These are phyloP conservation scores for Apodemus speciosus DNA, from an alignment of 2,113 vertebrate genomes.

Conservation along the genomic window DNA sequence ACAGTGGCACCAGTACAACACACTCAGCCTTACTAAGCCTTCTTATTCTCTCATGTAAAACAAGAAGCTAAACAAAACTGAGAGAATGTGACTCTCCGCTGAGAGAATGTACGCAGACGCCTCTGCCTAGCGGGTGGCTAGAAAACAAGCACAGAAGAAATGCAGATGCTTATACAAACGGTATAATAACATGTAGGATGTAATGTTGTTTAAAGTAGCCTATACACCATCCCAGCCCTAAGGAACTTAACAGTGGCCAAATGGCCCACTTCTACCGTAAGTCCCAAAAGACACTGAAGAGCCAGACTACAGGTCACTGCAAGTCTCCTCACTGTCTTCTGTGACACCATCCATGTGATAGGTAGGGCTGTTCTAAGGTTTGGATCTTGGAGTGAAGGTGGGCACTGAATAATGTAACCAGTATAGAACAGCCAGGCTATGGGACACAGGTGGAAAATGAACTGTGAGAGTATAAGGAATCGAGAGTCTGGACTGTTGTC, in stretches of 20 bases:
- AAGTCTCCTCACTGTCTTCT: not conserved
- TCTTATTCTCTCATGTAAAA: not conserved
- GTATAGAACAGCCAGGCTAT: not conserved
- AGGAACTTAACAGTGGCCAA: not conserved
- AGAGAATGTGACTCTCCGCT: not conserved
- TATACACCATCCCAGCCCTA: not conserved
- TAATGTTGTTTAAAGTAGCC: not conserved
- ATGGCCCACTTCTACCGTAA: not conserved
- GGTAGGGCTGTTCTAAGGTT: not conserved
- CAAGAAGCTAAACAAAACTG: not conserved
- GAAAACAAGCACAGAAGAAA: not conserved
- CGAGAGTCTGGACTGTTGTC: not conserved
- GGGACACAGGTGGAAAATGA: not conserved
- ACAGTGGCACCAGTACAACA: not conserved
- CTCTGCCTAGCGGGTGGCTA: not conserved
- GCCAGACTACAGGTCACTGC: not conserved
- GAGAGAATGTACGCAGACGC: not conserved
- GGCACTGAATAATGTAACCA: not conserved
- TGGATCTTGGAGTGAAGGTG: not conserved
- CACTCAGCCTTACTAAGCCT: not conserved
- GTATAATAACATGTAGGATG: not conserved
- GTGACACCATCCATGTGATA: not conserved
- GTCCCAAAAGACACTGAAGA: too few species aligned
- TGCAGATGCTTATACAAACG: not conserved
- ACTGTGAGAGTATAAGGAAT: too few species aligned